A percentile compares a stretch with the other conserved stretches of the same genome.
Conservation (phyloP, 1,140 invertebrate genomes). For the Melipona quadrifasciata region DNA sequence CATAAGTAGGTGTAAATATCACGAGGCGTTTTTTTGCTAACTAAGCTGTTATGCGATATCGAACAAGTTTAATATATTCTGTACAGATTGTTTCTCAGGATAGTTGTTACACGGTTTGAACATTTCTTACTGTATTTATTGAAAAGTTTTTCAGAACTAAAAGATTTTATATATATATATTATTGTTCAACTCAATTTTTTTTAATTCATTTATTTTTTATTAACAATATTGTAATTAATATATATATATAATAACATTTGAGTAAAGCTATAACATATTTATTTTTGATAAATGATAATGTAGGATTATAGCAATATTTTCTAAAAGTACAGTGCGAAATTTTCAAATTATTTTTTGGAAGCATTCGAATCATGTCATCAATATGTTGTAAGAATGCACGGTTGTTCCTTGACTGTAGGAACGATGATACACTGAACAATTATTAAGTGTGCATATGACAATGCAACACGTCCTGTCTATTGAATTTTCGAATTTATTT, state of each 20-base stretch:
- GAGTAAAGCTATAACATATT: neutral
- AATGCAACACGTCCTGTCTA: constrained; percentile 46
- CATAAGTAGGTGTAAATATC: constrained; percentile 43
- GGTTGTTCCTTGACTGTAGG: constrained; percentile 45
- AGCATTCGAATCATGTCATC: constrained; percentile 32
- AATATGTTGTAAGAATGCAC: constrained; percentile 40
- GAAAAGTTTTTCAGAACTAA: neutral
- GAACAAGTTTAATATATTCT: constrained; percentile 47
- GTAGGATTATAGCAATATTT: constrained; percentile 19
- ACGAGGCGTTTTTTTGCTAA: constrained; percentile 22
- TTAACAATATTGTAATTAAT: neutral
- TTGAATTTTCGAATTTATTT: constrained; percentile 49
- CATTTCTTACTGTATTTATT: constrained; percentile 31
- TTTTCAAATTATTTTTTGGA: constrained; percentile 21
- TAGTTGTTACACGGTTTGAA: constrained; percentile 38
- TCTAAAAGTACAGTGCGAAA: constrained; percentile 31
- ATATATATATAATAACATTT: neutral
- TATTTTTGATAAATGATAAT: constrained; percentile 17
- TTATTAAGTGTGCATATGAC: constrained; percentile 50
- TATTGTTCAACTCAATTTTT: neutral
- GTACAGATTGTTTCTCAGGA: constrained; percentile 39
- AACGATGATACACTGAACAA: constrained; percentile 50
- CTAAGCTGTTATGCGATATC: constrained; percentile 48
- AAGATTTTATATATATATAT: neutral
- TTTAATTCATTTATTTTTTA: neutral